Percentiles rank a stretch among this genome's conserved stretches.
phyloP scores from a whole-genome alignment of 2,797 vertebrate genomes.

The Helostoma temminkii region DNA sequence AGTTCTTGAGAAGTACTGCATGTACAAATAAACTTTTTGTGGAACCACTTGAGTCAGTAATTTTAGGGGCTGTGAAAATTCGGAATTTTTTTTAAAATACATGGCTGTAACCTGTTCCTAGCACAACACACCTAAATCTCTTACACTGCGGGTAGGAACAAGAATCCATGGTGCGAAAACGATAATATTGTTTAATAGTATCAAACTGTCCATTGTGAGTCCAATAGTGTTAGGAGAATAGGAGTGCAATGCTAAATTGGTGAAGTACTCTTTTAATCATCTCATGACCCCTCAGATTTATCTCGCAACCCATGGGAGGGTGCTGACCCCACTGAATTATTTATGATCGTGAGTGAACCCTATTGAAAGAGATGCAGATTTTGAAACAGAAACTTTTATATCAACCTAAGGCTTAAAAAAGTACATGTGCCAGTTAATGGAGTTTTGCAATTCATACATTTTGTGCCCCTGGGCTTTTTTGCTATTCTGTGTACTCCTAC shows the following conservation, averaged over 20 bases:
- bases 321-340: conserved; percentile 53
- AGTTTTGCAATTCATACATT: conserved; percentile 72
- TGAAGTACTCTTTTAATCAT: conserved; percentile 4
- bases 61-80: too few relatives aligned
- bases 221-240: background rate
- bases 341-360: conserved; percentile 49
- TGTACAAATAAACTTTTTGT: too few relatives aligned
- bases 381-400: conserved; percentile 62
- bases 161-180: background rate
- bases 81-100: background rate
- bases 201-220: background rate
- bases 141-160: background rate
- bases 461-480: conserved; percentile 58
- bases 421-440: conserved; percentile 71
- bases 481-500: conserved; percentile 55
- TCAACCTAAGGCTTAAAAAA: conserved; percentile 61
- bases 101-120: background rate
- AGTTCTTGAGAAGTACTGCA: too few relatives aligned
- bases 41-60: too few relatives aligned
- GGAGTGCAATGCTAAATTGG: background rate
- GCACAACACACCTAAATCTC: background rate
- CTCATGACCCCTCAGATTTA: background rate
- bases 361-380: conserved; percentile 56
- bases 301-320: background rate
- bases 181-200: background rate